Conservation (phyloP, 2,888 invertebrate species). For the Teleogryllus oceanicus region DNA sequence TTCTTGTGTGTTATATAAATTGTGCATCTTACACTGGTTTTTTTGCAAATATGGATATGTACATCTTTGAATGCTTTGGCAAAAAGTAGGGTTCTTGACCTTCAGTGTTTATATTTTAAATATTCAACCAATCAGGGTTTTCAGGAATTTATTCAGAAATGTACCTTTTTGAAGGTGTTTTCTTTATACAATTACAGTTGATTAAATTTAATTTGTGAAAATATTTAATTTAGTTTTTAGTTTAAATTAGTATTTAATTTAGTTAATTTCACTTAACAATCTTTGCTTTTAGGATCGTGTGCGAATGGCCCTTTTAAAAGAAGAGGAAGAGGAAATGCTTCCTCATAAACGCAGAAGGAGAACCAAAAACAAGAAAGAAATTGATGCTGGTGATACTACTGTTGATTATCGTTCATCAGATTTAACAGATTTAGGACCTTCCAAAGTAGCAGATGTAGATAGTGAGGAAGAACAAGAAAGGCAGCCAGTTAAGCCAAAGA, state of each 20-base stretch:
- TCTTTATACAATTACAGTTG: too few relatives aligned
- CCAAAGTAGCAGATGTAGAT: slow-evolving; percentile 39
- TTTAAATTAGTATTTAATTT: too few relatives aligned
- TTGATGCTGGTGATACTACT: slow-evolving; percentile 36
- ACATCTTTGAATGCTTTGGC: too few relatives aligned
- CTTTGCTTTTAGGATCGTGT: slow-evolving; percentile 59
- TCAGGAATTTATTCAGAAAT: too few relatives aligned
- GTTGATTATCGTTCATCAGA: not conserved
- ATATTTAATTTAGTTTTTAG: too few relatives aligned
- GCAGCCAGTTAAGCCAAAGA: slow-evolving; percentile 52
- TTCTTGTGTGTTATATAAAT: too few relatives aligned
- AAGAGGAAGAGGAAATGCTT: slow-evolving; percentile 67
- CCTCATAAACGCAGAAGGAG: slow-evolving; percentile 63
- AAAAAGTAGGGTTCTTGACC: too few relatives aligned
- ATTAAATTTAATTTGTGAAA: not conserved
- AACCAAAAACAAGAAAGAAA: slow-evolving; percentile 46
- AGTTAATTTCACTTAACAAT: not conserved
- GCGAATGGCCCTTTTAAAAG: slow-evolving; percentile 66
- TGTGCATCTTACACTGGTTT: too few relatives aligned
- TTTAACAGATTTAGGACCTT: not conserved
- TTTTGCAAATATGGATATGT: too few relatives aligned
- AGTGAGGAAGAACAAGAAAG: slow-evolving; percentile 44
- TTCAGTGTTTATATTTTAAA: too few relatives aligned
- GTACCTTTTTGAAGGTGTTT: too few relatives aligned
- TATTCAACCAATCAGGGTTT: too few relatives aligned